Percentiles rank a stretch among this genome's conserved stretches.
Evolutionary conservation across 2,113 vertebrate species (phyloP).

Genomic region (Synodontis membranacea): DNA sequence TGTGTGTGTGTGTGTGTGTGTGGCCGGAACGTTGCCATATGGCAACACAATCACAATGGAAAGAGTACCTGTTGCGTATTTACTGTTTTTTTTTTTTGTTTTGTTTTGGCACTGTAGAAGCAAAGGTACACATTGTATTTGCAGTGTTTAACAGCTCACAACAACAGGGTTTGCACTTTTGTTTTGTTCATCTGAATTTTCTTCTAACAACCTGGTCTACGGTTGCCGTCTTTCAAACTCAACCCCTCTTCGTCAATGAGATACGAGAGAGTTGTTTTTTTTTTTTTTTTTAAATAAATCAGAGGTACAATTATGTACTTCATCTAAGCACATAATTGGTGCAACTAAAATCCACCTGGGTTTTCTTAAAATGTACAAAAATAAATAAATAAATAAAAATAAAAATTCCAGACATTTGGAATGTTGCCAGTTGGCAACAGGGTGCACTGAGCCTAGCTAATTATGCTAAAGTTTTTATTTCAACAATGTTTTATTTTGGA

Average conservation of each 20-base stretch:
- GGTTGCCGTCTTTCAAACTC: neutral
- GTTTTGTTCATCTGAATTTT: neutral
- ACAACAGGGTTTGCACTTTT: neutral
- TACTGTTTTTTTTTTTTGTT: too few species aligned
- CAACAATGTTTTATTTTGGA: neutral
- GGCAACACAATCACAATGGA: neutral
- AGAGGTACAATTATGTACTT: neutral
- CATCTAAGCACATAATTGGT: neutral
- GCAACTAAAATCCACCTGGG: neutral
- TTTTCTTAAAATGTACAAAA: neutral
- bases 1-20: too few species aligned
- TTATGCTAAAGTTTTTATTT: neutral
- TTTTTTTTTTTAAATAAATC: too few species aligned
- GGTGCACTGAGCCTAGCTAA: neutral
- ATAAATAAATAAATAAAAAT: too few species aligned
- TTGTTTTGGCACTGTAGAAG: neutral
- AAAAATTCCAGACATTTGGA: neutral
- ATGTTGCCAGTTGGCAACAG: neutral
- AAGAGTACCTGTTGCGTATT: neutral
- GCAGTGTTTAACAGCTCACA: neutral
- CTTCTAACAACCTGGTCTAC: neutral
- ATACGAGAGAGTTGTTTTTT: neutral
- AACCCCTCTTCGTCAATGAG: neutral
- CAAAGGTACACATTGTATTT: neutral
- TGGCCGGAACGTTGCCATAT: neutral